phyloP scores from a whole-genome alignment of 2,888 invertebrate genomes.

The Monoplex corrugatus region DNA sequence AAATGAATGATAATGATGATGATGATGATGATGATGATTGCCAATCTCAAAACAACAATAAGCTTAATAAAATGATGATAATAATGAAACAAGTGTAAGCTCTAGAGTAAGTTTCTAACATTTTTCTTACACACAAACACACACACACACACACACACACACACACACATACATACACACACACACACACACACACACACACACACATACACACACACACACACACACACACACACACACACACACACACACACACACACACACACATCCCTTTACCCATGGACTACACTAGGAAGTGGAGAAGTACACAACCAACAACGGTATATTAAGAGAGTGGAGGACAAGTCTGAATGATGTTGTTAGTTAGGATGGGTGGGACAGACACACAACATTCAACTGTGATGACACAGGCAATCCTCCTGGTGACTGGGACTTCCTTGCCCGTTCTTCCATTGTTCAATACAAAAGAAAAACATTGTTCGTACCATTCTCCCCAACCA shows the following conservation, averaged over 20 bases:
- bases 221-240: background rate
- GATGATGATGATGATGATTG: background rate
- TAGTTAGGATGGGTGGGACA: too few species aligned
- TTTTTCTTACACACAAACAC: background rate
- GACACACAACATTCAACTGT: too few species aligned
- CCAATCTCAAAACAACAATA: background rate
- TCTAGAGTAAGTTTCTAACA: background rate
- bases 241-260: background rate
- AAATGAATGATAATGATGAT: background rate
- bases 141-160: background rate
- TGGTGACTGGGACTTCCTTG: too few species aligned
- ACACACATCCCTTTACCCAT: background rate
- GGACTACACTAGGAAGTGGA: too few species aligned
- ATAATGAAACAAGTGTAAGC: background rate
- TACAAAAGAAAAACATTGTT: too few species aligned
- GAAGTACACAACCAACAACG: too few species aligned
- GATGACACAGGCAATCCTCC: too few species aligned
- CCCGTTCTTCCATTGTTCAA: too few species aligned
- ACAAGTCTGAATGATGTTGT: too few species aligned
- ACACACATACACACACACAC: constrained; percentile 13
- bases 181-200: constrained; percentile 9
- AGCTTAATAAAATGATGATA: background rate
- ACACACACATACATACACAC: background rate
- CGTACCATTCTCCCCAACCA: too few species aligned
- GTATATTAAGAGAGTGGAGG: too few species aligned